phyloP scores from a whole-genome alignment of 2,113 vertebrate genomes.

The Damaliscus lunatus region DNA sequence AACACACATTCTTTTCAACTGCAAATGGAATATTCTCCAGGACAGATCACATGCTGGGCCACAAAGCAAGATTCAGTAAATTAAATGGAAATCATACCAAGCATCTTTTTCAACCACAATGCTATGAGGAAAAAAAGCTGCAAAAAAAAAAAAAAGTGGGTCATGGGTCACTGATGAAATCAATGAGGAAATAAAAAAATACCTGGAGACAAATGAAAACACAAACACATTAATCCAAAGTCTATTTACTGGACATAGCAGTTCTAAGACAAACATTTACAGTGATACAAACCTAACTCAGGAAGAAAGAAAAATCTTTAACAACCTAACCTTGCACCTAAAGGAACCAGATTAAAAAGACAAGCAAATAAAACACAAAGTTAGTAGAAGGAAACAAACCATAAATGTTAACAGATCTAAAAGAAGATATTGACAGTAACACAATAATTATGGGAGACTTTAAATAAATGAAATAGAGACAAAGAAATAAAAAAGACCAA shows the following conservation, averaged over 20 bases:
- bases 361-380: neutral
- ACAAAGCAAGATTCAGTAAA: neutral
- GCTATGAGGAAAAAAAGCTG: neutral
- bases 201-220: neutral
- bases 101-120: neutral
- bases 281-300: neutral
- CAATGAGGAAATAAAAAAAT: neutral
- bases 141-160: neutral
- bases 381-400: neutral
- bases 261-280: neutral
- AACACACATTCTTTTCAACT: neutral
- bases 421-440: neutral
- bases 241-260: neutral
- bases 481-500: neutral
- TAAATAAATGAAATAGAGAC: neutral
- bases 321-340: neutral
- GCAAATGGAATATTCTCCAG: neutral
- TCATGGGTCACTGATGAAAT: neutral
- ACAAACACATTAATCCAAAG: neutral
- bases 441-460: neutral
- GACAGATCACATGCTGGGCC: neutral
- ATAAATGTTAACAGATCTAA: neutral
- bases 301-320: neutral
- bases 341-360: neutral
- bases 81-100: neutral